These are phyloP conservation scores for Drosophila guanche DNA, from an alignment of 1,140 invertebrate genomes.

Conservation along the genomic window DNA sequence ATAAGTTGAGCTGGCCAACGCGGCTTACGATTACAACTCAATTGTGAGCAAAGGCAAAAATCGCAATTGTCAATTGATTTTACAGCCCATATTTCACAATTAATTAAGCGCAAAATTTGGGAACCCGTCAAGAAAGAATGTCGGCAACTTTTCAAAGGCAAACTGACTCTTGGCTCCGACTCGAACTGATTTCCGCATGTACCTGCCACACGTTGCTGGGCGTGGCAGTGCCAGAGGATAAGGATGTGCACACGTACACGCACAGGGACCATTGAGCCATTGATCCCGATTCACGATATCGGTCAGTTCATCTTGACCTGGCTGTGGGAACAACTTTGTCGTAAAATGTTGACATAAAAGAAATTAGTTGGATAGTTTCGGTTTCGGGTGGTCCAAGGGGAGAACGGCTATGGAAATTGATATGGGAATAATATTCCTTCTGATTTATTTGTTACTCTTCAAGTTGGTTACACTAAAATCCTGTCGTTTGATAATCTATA, in stretches of 20 bases:
- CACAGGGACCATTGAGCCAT: constrained; percentile 23
- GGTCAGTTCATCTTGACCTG: constrained; percentile 3
- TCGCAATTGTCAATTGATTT: constrained; percentile 49
- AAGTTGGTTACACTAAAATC: background rate
- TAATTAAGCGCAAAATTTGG: constrained; percentile 79
- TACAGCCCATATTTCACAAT: constrained; percentile 72
- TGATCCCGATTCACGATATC: constrained; percentile 46
- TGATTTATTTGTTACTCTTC: constrained; percentile 1
- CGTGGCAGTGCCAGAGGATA: constrained; percentile 62
- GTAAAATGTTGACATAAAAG: constrained; percentile 71
- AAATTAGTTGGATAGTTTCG: constrained; percentile 58
- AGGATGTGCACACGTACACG: no score
- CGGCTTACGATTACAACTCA: constrained; percentile 65
- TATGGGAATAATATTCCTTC: background rate
- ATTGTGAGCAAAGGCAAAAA: constrained; percentile 43
- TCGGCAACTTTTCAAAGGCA: constrained; percentile 55
- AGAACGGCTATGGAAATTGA: background rate
- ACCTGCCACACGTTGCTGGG: constrained; percentile 29
- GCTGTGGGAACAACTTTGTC: constrained; percentile 64
- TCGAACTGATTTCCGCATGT: constrained; percentile 37
- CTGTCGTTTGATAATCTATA: background rate
- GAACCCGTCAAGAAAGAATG: constrained; percentile 40
- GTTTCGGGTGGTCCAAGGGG: constrained; percentile 57
- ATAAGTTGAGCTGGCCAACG: constrained; percentile 32
- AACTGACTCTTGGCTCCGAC: constrained; percentile 15